A percentile compares a stretch with the other conserved stretches of the same genome.
phyloP scores from a whole-genome alignment of 2,888 invertebrate species.

The Platycnemis pennipes region DNA sequence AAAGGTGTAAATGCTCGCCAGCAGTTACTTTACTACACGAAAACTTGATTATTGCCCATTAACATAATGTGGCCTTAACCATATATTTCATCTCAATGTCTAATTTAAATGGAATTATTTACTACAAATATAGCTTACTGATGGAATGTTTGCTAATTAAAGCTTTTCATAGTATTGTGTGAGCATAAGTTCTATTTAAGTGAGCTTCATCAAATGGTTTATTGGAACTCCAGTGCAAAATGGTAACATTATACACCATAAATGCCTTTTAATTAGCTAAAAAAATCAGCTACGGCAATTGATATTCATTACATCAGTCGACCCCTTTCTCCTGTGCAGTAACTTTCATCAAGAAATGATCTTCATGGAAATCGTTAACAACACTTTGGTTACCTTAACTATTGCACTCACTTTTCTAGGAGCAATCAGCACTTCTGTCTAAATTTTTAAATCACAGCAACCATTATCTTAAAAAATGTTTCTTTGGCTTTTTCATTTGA shows the following conservation, averaged over 20 bases:
- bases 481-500: slow-evolving; percentile 58
- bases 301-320: slow-evolving; percentile 44
- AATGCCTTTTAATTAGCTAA: slow-evolving; percentile 51
- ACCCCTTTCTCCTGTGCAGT: background rate
- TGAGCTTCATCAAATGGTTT: slow-evolving; percentile 52
- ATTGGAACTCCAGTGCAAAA: slow-evolving; percentile 57
- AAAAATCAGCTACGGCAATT: slow-evolving; percentile 54
- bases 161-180: slow-evolving; percentile 64
- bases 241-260: slow-evolving; percentile 66
- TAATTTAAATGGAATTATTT: slow-evolving; percentile 45
- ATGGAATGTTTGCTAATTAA: slow-evolving; percentile 58
- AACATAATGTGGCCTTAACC: slow-evolving; percentile 14
- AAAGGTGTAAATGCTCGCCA: slow-evolving; percentile 17
- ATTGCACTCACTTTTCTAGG: slow-evolving; percentile 5
- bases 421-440: background rate
- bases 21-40: background rate
- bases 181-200: slow-evolving; percentile 62
- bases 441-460: slow-evolving; percentile 56
- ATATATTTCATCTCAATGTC: slow-evolving; percentile 5
- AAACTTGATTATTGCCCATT: slow-evolving; percentile 44
- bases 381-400: background rate
- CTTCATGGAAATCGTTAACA: background rate
- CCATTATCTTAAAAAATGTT: slow-evolving; percentile 38
- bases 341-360: background rate
- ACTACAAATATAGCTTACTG: slow-evolving; percentile 18